Conservation (phyloP, 2,888 invertebrate genomes). For the Leptothorax acervorum region DNA sequence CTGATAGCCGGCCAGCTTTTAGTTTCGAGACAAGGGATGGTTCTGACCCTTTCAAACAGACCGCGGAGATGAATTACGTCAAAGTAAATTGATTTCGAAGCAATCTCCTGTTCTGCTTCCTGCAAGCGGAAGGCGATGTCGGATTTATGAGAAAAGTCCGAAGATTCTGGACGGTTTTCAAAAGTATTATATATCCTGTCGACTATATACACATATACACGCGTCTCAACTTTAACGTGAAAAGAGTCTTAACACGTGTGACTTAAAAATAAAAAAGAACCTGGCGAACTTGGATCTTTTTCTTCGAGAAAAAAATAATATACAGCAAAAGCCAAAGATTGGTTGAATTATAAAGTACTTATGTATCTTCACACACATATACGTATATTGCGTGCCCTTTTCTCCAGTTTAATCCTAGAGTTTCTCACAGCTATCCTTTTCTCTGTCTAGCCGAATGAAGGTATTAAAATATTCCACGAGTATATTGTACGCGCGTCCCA, state of each 20-base stretch:
- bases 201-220: neutral
- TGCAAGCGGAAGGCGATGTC: conserved; percentile 74
- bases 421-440: conserved; percentile 13
- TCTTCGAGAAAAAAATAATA: neutral
- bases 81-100: conserved; percentile 80
- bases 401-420: conserved; percentile 16
- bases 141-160: conserved; percentile 51
- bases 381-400: neutral
- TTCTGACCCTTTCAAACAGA: conserved; percentile 64
- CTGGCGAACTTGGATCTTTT: neutral
- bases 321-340: neutral
- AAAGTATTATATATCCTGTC: conserved; percentile 45
- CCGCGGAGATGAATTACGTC: conserved; percentile 78
- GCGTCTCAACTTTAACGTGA: conserved; percentile 2
- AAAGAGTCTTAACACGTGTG: neutral
- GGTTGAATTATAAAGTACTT: conserved; percentile 27
- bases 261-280: conserved; percentile 3
- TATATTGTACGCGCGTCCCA: conserved; percentile 44
- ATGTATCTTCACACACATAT: too few species aligned
- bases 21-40: conserved; percentile 34
- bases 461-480: conserved; percentile 39
- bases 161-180: conserved; percentile 40
- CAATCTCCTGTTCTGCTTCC: conserved; percentile 81
- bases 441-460: neutral
- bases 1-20: conserved; percentile 15